Percentiles rank a stretch among this genome's conserved stretches.
Evolutionary conservation across 2,888 invertebrate species (phyloP).

Genomic region (Nasonia oneida): DNA sequence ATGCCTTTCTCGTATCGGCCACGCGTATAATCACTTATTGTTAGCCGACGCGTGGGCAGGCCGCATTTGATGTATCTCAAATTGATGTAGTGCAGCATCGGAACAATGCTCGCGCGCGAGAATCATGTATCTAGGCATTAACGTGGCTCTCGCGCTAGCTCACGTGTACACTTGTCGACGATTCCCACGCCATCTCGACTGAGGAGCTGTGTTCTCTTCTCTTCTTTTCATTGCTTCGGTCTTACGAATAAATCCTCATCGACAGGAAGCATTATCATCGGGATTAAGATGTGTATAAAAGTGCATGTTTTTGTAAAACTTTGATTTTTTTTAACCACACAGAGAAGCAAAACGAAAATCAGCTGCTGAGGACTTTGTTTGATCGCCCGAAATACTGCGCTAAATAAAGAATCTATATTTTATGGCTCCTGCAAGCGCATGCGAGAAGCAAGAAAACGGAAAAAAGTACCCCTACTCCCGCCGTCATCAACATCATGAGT

Average conservation of each 20-base stretch:
- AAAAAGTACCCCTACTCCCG: neutral
- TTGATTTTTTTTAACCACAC: neutral
- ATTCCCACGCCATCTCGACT: slow-evolving; percentile 56
- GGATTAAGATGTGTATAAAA: neutral
- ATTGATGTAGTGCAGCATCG: slow-evolving; percentile 74
- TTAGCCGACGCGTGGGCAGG: slow-evolving; percentile 71
- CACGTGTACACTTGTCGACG: slow-evolving; percentile 41
- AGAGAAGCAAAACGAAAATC: too few species aligned
- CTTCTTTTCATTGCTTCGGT: slow-evolving; percentile 39
- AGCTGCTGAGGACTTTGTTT: neutral
- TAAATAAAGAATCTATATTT: slow-evolving; percentile 29
- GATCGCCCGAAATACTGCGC: neutral
- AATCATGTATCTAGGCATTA: slow-evolving; percentile 56
- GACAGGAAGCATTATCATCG: neutral
- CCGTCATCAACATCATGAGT: neutral
- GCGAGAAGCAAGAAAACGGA: neutral
- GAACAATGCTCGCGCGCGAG: slow-evolving; percentile 70
- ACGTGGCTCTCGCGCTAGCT: slow-evolving; percentile 16
- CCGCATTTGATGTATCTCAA: slow-evolving; percentile 66
- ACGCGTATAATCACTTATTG: neutral
- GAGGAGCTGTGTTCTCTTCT: neutral
- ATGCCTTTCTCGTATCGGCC: neutral
- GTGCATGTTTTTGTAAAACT: neutral
- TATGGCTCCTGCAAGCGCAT: neutral
- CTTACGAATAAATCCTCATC: slow-evolving; percentile 23